Conservation (phyloP, 2,797 vertebrate genomes). For the Spondyliosoma cantharus region DNA sequence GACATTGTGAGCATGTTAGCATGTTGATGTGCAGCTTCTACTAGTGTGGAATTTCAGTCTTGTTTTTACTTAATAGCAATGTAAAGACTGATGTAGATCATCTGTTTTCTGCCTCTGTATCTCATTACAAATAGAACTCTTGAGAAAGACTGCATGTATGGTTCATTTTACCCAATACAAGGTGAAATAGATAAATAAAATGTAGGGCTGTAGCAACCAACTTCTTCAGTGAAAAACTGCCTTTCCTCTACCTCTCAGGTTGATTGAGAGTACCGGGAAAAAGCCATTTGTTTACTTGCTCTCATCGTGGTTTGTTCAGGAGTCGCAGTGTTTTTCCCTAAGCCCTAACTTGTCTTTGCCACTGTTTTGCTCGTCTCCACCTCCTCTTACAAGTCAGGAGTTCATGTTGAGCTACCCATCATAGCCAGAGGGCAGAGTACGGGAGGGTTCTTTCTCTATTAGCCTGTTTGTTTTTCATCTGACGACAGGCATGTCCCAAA, state of each 20-base stretch:
- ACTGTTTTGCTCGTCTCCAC: conserved; percentile 31
- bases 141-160: too few relatives aligned
- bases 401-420: conserved; percentile 37
- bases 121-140: not conserved
- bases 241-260: not conserved
- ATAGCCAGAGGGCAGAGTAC: conserved; percentile 50
- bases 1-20: not conserved
- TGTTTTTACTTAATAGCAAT: not conserved
- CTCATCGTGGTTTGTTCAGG: conserved; percentile 13
- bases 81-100: not conserved
- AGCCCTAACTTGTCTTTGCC: conserved; percentile 52
- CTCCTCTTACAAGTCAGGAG: conserved; percentile 42
- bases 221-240: not conserved
- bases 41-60: not conserved
- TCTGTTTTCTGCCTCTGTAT: not conserved
- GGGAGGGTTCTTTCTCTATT: conserved; percentile 48
- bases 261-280: conserved; percentile 17
- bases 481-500: conserved; percentile 54
- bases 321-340: conserved; percentile 22
- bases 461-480: conserved; percentile 73
- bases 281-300: conserved; percentile 1
- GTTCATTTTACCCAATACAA: not conserved
- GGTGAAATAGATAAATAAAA: not conserved
- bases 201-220: not conserved
- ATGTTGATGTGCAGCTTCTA: not conserved